These are phyloP conservation scores for Pectinophora gossypiella DNA, from an alignment of 1,140 invertebrate genomes.

Conservation along the genomic window DNA sequence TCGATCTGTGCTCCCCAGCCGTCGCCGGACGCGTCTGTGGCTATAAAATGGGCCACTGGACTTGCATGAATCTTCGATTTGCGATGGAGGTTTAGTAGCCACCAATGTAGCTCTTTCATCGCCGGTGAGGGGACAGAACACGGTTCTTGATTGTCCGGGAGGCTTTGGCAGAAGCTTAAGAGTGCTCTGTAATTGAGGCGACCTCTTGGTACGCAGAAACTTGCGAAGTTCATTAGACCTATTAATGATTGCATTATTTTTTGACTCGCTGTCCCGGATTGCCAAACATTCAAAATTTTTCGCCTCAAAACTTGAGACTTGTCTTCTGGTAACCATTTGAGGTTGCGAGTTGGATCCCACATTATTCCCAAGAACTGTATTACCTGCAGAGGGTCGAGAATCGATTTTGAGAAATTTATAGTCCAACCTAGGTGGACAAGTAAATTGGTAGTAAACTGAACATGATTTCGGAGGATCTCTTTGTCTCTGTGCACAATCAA, in stretches of 20 bases:
- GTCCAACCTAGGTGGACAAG: slow-evolving; percentile 12
- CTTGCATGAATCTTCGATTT: neutral
- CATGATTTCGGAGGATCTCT: slow-evolving; percentile 13
- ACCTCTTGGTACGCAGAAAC: slow-evolving; percentile 74
- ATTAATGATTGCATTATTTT: slow-evolving; percentile 15
- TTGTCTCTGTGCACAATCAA: slow-evolving; percentile 25
- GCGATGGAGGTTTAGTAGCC: neutral
- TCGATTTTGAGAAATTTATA: slow-evolving; percentile 11
- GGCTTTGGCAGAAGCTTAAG: neutral
- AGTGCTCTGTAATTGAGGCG: slow-evolving; percentile 16
- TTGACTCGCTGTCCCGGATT: neutral
- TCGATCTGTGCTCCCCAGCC: neutral
- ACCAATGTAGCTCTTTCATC: neutral
- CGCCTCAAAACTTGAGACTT: neutral
- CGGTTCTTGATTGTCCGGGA: neutral
- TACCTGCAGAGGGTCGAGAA: slow-evolving; percentile 1
- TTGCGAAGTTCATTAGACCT: slow-evolving; percentile 45
- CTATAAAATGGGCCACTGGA: neutral
- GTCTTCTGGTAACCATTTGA: slow-evolving; percentile 8
- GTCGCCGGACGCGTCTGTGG: neutral
- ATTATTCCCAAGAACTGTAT: slow-evolving; percentile 14
- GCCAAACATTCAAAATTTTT: neutral
- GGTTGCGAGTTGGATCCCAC: slow-evolving; percentile 5
- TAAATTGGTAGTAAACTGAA: slow-evolving; percentile 8
- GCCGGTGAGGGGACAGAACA: neutral